These are phyloP conservation scores for Drosophila lacteicornis DNA, from an alignment of 1,140 invertebrate species.

Conservation along the genomic window DNA sequence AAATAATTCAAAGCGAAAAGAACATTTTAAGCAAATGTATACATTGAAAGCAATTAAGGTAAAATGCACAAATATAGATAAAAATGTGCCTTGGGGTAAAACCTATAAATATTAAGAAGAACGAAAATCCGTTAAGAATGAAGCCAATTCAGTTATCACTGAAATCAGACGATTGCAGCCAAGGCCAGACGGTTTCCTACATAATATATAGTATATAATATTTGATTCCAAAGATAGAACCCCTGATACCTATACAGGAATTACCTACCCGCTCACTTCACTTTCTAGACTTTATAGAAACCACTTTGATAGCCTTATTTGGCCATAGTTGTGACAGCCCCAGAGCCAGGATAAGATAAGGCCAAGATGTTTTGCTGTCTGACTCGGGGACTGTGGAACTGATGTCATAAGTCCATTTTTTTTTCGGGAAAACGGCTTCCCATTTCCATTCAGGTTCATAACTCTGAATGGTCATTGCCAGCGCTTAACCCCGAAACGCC, in stretches of 20 bases:
- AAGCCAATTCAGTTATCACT: conserved; percentile 7
- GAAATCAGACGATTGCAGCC: not conserved
- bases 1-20: conserved; percentile 12
- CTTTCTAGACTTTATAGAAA: not conserved
- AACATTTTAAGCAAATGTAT: not conserved
- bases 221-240: conserved; percentile 29
- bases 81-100: not conserved
- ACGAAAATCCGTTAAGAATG: not conserved
- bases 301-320: conserved; percentile 15
- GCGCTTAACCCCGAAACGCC: conserved; percentile 46
- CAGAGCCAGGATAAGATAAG: conserved; percentile 30
- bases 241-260: conserved; percentile 15
- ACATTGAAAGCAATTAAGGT: conserved; percentile 18
- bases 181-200: conserved; percentile 29
- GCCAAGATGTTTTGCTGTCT: conserved; percentile 29
- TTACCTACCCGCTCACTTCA: conserved; percentile 21
- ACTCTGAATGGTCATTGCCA: conserved; percentile 31
- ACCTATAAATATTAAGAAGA: conserved; percentile 4
- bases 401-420: not conserved
- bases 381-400: not conserved
- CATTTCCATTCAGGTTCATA: conserved; percentile 9
- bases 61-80: not conserved
- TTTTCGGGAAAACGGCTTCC: not conserved
- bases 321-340: conserved; percentile 11
- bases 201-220: conserved; percentile 5